A percentile compares a stretch with the other conserved stretches of the same genome.
Conservation (phyloP, 2,113 vertebrate genomes). For the Geothlypis trichas region DNA sequence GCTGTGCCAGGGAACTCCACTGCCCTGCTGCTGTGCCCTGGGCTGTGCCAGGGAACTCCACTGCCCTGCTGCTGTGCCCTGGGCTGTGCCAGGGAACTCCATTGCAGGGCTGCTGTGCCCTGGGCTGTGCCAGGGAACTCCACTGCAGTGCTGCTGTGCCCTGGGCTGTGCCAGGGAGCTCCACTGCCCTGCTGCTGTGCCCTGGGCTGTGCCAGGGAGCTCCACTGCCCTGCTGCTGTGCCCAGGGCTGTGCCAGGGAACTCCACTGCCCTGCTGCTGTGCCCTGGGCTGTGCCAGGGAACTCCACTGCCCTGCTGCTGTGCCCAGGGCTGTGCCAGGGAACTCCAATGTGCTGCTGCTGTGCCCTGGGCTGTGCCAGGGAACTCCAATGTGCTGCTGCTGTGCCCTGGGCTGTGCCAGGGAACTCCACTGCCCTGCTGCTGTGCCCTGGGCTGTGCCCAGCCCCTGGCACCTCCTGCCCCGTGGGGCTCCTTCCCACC, state of each 20-base stretch:
- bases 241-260: background rate
- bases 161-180: background rate
- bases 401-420: background rate
- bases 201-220: background rate
- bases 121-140: background rate
- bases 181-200: background rate
- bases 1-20: background rate
- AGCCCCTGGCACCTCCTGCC: background rate
- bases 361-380: background rate
- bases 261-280: background rate
- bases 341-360: background rate
- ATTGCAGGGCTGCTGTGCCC: fast-evolving
- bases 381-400: fast-evolving
- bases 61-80: fast-evolving
- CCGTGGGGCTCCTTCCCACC: fast-evolving
- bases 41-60: background rate
- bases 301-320: background rate
- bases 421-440: background rate
- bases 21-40: fast-evolving
- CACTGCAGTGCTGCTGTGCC: background rate
- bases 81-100: background rate
- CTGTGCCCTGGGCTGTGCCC: background rate
- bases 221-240: background rate
- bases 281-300: background rate
- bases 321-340: background rate